These are phyloP conservation scores for Tapirus terrestris DNA, from an alignment of 2,113 vertebrate genomes.

Conservation along the genomic window DNA sequence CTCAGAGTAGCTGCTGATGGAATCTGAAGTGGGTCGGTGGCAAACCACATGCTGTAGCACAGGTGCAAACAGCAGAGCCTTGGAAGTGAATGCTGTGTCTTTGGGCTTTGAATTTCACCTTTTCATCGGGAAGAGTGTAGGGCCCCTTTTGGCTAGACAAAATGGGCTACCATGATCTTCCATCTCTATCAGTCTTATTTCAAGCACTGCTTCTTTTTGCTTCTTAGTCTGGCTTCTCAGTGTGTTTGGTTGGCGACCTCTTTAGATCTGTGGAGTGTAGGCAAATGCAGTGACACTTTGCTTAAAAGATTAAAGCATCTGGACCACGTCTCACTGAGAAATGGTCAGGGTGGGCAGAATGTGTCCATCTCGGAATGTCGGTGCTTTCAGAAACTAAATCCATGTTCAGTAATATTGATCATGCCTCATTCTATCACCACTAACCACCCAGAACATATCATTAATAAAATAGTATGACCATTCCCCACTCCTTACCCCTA, in stretches of 20 bases:
- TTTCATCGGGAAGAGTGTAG: background rate
- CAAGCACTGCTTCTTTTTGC: constrained; percentile 46
- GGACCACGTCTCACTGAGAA: background rate
- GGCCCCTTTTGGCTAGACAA: background rate
- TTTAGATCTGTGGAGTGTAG: constrained; percentile 3
- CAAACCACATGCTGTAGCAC: background rate
- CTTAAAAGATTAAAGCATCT: constrained; percentile 21
- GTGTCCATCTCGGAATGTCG: background rate
- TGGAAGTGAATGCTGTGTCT: background rate
- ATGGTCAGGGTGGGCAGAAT: background rate
- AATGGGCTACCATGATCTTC: background rate
- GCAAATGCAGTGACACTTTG: constrained; percentile 51
- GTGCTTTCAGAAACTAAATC: constrained; percentile 2
- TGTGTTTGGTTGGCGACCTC: constrained; percentile 41
- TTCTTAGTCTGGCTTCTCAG: background rate
- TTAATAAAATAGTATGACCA: background rate
- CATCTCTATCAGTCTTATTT: background rate
- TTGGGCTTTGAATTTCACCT: constrained; percentile 36
- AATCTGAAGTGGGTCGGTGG: constrained; percentile 57
- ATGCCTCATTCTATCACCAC: background rate
- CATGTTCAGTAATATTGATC: background rate
- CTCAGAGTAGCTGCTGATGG: constrained; percentile 63
- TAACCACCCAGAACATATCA: background rate
- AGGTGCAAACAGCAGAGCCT: background rate
- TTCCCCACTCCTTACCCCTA: background rate